Base-by-base conservation (phyloP, 2,888 invertebrate species). In the Cyclophora punctaria region DNA sequence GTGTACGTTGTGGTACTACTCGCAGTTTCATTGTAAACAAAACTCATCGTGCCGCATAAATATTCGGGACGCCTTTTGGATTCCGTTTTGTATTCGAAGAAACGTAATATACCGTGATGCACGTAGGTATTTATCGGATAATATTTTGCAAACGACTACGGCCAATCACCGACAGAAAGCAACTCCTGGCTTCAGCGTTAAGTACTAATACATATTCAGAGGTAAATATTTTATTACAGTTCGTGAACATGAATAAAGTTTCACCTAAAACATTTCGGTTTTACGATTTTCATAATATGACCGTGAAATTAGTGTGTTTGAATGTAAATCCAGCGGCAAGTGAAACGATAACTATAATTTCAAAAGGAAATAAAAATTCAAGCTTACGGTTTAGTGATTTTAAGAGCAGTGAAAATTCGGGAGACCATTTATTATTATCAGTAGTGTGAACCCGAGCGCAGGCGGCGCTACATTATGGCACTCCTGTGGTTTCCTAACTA, bases 381-480 rank as follows among this genome's bases (percentile, higher is more conserved):
- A 44, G 53, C 51, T 52, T 49, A 54, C 49, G 55, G 59, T 49
- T 61, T 62, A 61, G 63, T 67, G 63, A 69, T 68, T 66, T 67
- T 62, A 66, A 63, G 60, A 61, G 56, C 56, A 60, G 64, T 60
- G 64, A 55, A 70, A 73, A 71, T 75, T 71, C 66, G 59, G 59
- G 54, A 61, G 66, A 58, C 65, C 73, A 77, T 78, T 73, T 73
- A 64, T 78, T 76, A 77, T 70, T 73, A 79, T 78, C 74, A 75
- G 70, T 63, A 61, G 63, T 60, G 59, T 63, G 61, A 63, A 57
- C 57, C 59, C 56, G 54, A 59, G 59, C 62, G 55, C 63, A 56
- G 61, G 61, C 63, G 63, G 62, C 56, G 71, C 66, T 66, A 66
- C 69, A 59, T 73, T 71, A 79, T 71, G 69, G 69, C 72, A 67